Base-by-base conservation (phyloP, 2,113 vertebrate genomes). In the Myotis lucifugus region DNA sequence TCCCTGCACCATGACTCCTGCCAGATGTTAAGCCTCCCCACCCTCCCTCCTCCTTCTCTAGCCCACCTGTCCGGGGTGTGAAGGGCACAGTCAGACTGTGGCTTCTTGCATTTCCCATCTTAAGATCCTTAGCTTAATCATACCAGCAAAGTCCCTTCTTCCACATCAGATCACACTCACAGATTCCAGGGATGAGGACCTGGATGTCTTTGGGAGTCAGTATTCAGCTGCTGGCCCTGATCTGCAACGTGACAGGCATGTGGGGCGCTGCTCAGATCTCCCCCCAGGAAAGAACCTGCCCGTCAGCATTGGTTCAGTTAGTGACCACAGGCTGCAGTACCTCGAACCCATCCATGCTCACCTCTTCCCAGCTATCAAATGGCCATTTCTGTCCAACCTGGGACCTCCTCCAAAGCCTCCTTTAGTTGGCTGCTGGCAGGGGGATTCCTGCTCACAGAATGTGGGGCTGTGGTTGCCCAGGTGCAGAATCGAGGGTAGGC, bases 11-110 rank as follows among this genome's bases (percentile, higher is more conserved):
- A 3, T 1, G 27, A 2, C 11, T 2, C 0, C 1, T 10, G 52
- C 52, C 11, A 1, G 0, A 3, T 1, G 13, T 0, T 32, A 34
- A 40, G 11, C 13, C 17, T 54, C 37, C 25, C 40, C 1, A 6
- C 0, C 3, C 9, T 19, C 34, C 2, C 5, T 0, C 3, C 21
- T 9, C 21, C 15, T 29, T 32, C 37, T 34, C 59, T 17, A 34
- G 4, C 9, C 14, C 3, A 0, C 50, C 37, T 11, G 59, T 9
- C 3, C 0, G 15, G 50, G 25, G 27, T 14, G 8, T 9, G 7
- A 70, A 29, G 50, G 27, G 7, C 4, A 0, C 4, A 2, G 10
- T 8, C 0, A 5, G 40, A 32, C 13, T 14, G 21, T 0, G 3
- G 7, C 7, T 37, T 11, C 25, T 15, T 18, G 12, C 5, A 1